Evolutionary conservation across 2,888 invertebrate genomes (phyloP), one percentile per base, ranked within the genome.

Genomic region (Lomographa bimaculata): DNA sequence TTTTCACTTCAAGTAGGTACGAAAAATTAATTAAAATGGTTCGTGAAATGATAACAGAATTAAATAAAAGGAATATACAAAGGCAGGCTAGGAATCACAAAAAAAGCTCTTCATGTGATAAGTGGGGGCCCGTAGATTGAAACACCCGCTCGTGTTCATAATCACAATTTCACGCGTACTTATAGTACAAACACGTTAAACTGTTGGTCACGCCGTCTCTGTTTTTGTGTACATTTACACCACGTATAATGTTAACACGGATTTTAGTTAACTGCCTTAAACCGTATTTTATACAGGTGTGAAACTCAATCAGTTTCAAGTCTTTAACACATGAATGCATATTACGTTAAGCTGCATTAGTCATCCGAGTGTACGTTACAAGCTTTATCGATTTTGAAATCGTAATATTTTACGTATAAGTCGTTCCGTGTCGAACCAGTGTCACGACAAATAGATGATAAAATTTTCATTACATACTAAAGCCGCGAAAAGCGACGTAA

Each of bases 121-220:
- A 14, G 3, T 14, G n/a, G n/a, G n/a, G n/a, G n/a, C n/a, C 10
- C 19, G 41, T 55, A 47, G 60, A 71, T 68, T 62, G 60, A 65
- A 69, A 64, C 23, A 60, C 61, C 52, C 61, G 65, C 75, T 74
- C 77, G 73, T 73, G 65, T 71, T 76, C 62, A 77, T 84, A 83
- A 84, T 84, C 75, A 83, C 70, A 77, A 82, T 83, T 85, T 85
- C 82, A 86, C 81, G 83, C 81, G 68, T 77, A 69, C 70, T 84
- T 77, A 72, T 64, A 72, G 71, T 70, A 71, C 70, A 70, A 72
- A 74, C 76, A 76, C 64, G 76, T 79, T 85, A 83, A 82, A 71
- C 67, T 66, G 75, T 80, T 76, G 67, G 81, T 82, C 83, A 86
- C 81, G 85, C 67, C 61, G 60, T 64, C 29, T 44, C 61, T 63